These are phyloP conservation scores for Syngnathus floridae DNA, from an alignment of 2,113 vertebrate genomes.

Conservation along the genomic window DNA sequence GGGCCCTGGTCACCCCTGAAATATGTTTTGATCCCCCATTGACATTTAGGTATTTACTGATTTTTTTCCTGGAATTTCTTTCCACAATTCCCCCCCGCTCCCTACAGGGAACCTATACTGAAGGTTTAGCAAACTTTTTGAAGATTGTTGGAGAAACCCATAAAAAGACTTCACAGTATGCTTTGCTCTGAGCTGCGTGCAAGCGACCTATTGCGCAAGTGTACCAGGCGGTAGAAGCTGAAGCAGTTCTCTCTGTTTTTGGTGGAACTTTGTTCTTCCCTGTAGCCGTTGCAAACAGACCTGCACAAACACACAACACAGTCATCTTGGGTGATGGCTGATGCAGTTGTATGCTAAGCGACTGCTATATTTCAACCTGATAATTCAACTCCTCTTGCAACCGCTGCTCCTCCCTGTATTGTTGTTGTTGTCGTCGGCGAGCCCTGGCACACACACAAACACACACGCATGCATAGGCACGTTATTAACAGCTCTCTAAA, in stretches of 20 bases:
- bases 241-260: conserved; percentile 79
- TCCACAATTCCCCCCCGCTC: no score
- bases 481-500: background rate
- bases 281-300: conserved; percentile 79
- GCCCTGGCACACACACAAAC: conserved; percentile 63
- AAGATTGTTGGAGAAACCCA: no score
- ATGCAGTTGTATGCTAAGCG: background rate
- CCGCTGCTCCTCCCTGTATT: conserved; percentile 67
- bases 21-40: no score
- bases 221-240: conserved; percentile 83
- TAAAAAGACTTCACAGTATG: no score
- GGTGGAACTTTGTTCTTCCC: conserved; percentile 81
- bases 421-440: conserved; percentile 66
- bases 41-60: no score
- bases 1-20: no score
- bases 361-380: conserved; percentile 30
- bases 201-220: no score
- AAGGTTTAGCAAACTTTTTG: no score
- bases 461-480: conserved; percentile 3
- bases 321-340: background rate
- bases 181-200: no score
- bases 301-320: conserved; percentile 34
- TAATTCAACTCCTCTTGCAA: conserved; percentile 75
- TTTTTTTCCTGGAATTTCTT: no score
- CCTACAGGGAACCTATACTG: no score